These are phyloP conservation scores for Regulus satrapa DNA, from an alignment of 2,113 vertebrate species.

Conservation along the genomic window DNA sequence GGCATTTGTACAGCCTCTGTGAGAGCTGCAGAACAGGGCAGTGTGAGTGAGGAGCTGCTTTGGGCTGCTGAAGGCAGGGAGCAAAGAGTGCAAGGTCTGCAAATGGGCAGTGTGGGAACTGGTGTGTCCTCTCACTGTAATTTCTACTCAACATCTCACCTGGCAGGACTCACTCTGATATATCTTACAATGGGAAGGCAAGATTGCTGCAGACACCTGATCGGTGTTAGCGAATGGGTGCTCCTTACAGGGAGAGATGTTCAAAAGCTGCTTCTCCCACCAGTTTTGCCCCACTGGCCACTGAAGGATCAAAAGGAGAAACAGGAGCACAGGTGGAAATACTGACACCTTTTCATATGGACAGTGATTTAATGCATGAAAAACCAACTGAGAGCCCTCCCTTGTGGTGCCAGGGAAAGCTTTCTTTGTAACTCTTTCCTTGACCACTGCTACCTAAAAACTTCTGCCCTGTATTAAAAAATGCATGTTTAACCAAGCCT, in stretches of 20 bases:
- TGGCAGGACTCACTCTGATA: not conserved
- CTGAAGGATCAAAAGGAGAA: not conserved
- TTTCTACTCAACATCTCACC: not conserved
- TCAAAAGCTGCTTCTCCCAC: not conserved
- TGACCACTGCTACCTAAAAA: not conserved
- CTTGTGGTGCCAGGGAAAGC: not conserved
- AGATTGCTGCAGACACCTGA: not conserved
- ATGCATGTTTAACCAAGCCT: not conserved
- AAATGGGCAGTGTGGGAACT: not conserved
- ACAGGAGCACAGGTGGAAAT: not conserved
- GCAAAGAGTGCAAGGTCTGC: not conserved
- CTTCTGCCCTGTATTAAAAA: not conserved
- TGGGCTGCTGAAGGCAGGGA: fast-evolving
- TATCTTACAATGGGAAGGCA: not conserved
- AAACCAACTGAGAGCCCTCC: not conserved
- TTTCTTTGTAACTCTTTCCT: not conserved
- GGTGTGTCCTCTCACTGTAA: not conserved
- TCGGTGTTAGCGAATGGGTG: not conserved
- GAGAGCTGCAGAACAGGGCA: not conserved
- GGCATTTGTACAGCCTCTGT: not conserved
- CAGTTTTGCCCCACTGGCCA: not conserved
- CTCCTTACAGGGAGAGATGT: not conserved
- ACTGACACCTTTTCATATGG: not conserved
- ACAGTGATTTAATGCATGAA: not conserved
- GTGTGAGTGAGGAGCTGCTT: not conserved